Percentiles rank a stretch among this genome's conserved stretches.
Evolutionary conservation across 2,888 invertebrate species (phyloP).

Genomic region (Calameuta pallipes): DNA sequence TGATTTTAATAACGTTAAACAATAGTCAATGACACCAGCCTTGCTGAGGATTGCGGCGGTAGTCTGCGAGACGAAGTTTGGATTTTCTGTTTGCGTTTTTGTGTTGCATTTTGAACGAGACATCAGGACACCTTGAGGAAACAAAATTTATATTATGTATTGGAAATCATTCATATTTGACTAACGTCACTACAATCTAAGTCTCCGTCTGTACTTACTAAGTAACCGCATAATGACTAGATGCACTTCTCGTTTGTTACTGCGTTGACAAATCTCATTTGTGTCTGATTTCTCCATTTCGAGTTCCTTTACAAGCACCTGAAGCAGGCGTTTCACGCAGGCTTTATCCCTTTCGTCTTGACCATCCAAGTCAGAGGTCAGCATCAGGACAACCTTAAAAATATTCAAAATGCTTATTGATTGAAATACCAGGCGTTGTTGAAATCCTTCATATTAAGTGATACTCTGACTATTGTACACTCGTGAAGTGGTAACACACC

Average conservation of each 20-base stretch:
- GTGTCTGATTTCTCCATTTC: slow-evolving; percentile 74
- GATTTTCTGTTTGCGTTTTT: slow-evolving; percentile 62
- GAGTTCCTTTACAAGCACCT: slow-evolving; percentile 78
- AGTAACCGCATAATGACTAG: slow-evolving; percentile 88
- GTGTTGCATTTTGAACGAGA: slow-evolving; percentile 75
- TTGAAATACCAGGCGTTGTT: neutral
- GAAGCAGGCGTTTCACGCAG: slow-evolving; percentile 81
- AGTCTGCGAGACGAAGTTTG: slow-evolving; percentile 75
- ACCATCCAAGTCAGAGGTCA: slow-evolving; percentile 89
- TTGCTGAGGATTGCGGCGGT: slow-evolving; percentile 78
- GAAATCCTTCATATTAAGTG: neutral
- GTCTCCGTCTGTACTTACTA: slow-evolving; percentile 70
- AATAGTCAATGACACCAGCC: slow-evolving; percentile 79
- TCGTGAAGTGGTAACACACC: slow-evolving; percentile 66
- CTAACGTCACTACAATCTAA: slow-evolving; percentile 1
- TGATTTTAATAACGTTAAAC: slow-evolving; percentile 77
- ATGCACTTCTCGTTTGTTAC: slow-evolving; percentile 85
- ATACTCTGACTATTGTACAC: neutral
- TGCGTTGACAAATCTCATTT: slow-evolving; percentile 72
- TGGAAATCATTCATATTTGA: neutral
- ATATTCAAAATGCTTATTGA: slow-evolving; percentile 1
- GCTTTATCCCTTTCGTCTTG: slow-evolving; percentile 83
- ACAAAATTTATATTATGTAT: neutral
- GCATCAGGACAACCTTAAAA: slow-evolving; percentile 83
- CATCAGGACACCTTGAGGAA: slow-evolving; percentile 76